phyloP scores from a whole-genome alignment of 2,113 vertebrate genomes.

The Urocolius indicus region DNA sequence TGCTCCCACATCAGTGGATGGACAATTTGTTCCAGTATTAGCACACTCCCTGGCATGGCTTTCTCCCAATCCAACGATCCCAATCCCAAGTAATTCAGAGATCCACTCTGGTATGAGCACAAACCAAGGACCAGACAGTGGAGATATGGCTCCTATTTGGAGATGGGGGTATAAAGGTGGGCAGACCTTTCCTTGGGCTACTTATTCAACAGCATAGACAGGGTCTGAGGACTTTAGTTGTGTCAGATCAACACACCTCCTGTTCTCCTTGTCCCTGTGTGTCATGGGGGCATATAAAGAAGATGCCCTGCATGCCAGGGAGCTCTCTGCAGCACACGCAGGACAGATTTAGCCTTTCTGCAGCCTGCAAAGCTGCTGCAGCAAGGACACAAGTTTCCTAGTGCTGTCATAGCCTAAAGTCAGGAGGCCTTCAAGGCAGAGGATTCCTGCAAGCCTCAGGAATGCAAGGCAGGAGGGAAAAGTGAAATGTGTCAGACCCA shows the following conservation, averaged over 20 bases:
- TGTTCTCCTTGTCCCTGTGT: neutral
- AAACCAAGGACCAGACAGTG: neutral
- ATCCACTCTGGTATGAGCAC: neutral
- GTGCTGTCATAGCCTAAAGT: neutral
- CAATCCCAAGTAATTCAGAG: neutral
- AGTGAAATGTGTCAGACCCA: neutral
- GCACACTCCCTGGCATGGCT: neutral
- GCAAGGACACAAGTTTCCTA: neutral
- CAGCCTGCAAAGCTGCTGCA: neutral
- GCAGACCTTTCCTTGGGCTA: neutral
- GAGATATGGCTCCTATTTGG: neutral
- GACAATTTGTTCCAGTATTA: neutral
- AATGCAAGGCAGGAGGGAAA: neutral
- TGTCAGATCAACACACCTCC: neutral
- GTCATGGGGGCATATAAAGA: neutral
- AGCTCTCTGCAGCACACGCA: neutral
- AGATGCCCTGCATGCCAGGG: neutral
- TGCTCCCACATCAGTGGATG: neutral
- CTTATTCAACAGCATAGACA: neutral
- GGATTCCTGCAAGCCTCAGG: neutral
- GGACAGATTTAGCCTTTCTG: neutral
- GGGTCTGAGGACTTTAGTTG: neutral
- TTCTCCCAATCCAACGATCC: neutral
- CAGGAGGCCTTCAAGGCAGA: neutral
- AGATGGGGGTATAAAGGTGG: neutral